Evolutionary conservation across 2,888 invertebrate genomes (phyloP).

Genomic region (Troides aeacus): DNA sequence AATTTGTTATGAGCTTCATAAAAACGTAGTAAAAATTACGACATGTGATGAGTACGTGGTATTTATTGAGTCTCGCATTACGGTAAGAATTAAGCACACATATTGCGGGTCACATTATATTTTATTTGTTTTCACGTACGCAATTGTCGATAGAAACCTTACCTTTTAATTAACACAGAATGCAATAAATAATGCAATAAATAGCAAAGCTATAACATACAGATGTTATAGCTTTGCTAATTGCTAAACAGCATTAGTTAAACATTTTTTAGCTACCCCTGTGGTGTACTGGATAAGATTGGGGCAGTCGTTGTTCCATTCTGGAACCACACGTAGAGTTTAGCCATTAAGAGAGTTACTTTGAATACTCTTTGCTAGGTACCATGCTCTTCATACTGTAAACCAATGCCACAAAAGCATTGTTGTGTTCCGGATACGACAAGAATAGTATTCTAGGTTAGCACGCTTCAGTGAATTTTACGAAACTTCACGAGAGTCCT

Average conservation of each 20-base stretch:
- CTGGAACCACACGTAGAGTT: no score
- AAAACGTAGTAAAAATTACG: conserved; percentile 3
- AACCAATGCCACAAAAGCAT: no score
- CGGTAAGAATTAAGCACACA: conserved; percentile 7
- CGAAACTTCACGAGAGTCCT: no score
- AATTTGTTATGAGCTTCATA: not conserved
- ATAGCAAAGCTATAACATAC: not conserved
- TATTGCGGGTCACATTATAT: conserved; percentile 1
- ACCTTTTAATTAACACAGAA: conserved; percentile 2
- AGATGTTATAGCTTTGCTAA: not conserved
- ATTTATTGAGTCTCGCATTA: conserved; percentile 7
- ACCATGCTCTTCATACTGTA: no score
- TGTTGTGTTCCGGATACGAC: no score
- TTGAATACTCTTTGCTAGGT: no score
- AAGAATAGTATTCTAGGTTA: no score
- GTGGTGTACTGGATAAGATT: not conserved
- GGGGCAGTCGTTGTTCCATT: no score
- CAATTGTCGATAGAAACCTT: conserved; percentile 3
- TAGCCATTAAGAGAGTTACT: no score
- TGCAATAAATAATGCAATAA: not conserved
- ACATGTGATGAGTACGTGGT: not conserved
- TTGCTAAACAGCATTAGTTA: not conserved
- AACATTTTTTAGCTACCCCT: not conserved
- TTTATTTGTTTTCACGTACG: conserved; percentile 11
- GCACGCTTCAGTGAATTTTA: no score